Evolutionary conservation across 2,797 vertebrate species (phyloP).

Genomic region (Myotis myotis): DNA sequence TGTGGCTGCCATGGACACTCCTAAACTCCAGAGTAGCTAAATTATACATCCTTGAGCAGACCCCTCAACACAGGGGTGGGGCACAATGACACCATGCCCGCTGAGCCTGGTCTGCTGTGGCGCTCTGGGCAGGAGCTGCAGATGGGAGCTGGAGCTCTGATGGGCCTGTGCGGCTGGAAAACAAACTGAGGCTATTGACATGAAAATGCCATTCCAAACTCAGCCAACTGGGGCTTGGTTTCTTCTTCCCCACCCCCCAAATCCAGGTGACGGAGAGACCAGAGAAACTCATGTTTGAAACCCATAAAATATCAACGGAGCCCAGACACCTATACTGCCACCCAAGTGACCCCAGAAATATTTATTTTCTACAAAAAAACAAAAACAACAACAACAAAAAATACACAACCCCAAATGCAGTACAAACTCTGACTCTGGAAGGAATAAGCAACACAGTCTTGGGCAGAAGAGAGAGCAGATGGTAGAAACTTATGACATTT

Average conservation of each 20-base stretch:
- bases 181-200: background rate
- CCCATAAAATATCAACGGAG: conserved; percentile 38
- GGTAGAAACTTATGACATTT: conserved; percentile 68
- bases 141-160: background rate
- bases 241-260: background rate
- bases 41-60: background rate
- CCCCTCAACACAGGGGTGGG: rapidly evolving
- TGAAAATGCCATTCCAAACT: background rate
- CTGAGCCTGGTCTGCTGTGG: background rate
- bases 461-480: conserved; percentile 60
- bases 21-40: background rate
- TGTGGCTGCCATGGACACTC: background rate
- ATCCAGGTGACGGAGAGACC: background rate
- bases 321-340: conserved; percentile 38
- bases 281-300: conserved; percentile 30
- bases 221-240: background rate
- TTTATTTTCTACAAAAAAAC: conserved; percentile 58
- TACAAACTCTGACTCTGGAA: conserved; percentile 65
- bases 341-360: conserved; percentile 53
- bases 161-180: background rate
- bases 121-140: background rate
- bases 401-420: conserved; percentile 63
- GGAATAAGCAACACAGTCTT: conserved; percentile 58
- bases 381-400: conserved; percentile 46
- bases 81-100: rapidly evolving